Percentiles rank a stretch among this genome's conserved stretches.
Evolutionary conservation across 2,797 vertebrate species (phyloP).

Genomic region (Acipenser transmontanus): DNA sequence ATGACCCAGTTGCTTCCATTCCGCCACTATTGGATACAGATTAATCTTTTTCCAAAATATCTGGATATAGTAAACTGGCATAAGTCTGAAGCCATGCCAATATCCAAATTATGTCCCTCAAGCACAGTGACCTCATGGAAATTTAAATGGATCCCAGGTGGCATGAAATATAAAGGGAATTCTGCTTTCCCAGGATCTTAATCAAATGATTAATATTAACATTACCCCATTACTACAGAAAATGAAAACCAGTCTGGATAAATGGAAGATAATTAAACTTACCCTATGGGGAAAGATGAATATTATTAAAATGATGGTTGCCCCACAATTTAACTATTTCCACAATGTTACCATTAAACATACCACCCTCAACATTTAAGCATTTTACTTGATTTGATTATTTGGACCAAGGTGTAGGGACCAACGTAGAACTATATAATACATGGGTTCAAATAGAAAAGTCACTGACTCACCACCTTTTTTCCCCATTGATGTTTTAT

Average conservation of each 20-base stretch:
- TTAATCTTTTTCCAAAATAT: background rate
- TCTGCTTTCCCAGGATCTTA: background rate
- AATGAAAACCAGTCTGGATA: constrained; percentile 17
- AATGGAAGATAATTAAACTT: constrained; percentile 16
- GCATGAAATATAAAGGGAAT: constrained; percentile 12
- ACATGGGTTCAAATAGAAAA: too few relatives aligned
- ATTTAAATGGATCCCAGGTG: constrained; percentile 14
- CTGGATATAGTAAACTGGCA: constrained; percentile 4
- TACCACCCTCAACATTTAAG: too few relatives aligned
- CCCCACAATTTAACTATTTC: constrained; percentile 12
- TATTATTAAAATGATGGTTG: constrained; percentile 18
- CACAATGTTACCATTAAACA: constrained; percentile 7
- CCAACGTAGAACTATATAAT: too few relatives aligned
- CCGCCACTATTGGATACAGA: constrained; percentile 9
- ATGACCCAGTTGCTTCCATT: too few relatives aligned
- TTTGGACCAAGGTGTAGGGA: too few relatives aligned
- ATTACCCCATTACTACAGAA: constrained; percentile 13
- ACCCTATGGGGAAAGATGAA: constrained; percentile 19
- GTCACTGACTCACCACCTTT: too few relatives aligned
- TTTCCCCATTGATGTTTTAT: too few relatives aligned
- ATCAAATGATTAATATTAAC: constrained; percentile 14
- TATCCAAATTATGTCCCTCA: background rate
- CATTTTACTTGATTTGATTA: too few relatives aligned
- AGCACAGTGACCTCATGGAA: background rate
- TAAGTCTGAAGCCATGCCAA: constrained; percentile 4